A percentile compares a stretch with the other conserved stretches of the same genome.
These are phyloP conservation scores for Armadillidium nasatum DNA, from an alignment of 1,140 invertebrate genomes.

Conservation along the genomic window DNA sequence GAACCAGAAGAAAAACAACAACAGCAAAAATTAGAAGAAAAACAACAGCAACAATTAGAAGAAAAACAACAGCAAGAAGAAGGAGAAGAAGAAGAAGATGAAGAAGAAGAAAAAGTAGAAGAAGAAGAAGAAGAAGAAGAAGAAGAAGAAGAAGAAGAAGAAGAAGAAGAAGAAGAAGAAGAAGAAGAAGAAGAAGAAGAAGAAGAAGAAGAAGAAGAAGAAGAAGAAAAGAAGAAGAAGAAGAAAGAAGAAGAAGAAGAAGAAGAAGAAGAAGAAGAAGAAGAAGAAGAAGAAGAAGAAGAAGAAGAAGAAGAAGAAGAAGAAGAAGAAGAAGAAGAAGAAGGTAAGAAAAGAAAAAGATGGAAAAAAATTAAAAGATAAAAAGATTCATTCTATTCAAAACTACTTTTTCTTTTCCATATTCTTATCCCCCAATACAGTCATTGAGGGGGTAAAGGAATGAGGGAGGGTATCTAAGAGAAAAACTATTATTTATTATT, in stretches of 20 bases:
- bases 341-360: too few species aligned
- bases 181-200: constrained; percentile 9
- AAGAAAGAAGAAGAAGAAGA: constrained; percentile 9
- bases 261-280: constrained; percentile 9
- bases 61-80: constrained; percentile 9
- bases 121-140: constrained; percentile 9
- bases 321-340: too few species aligned
- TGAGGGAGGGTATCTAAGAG: too few species aligned
- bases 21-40: neutral
- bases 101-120: constrained; percentile 6
- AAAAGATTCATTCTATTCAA: too few species aligned
- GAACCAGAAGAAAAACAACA: too few species aligned
- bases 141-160: constrained; percentile 9
- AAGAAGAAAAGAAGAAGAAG: constrained; percentile 10
- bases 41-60: too few species aligned
- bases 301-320: constrained; percentile 9
- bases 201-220: constrained; percentile 9
- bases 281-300: constrained; percentile 6
- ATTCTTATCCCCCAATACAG: too few species aligned
- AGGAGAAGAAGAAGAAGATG: constrained; percentile 5
- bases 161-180: constrained; percentile 9
- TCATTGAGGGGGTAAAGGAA: too few species aligned
- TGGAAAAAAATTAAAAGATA: constrained; percentile 5
- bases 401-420: too few species aligned
- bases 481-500: too few species aligned